A percentile compares a stretch with the other conserved stretches of the same genome.
Evolutionary conservation across 1,140 invertebrate genomes (phyloP).

Genomic region (Trichonephila clavata): DNA sequence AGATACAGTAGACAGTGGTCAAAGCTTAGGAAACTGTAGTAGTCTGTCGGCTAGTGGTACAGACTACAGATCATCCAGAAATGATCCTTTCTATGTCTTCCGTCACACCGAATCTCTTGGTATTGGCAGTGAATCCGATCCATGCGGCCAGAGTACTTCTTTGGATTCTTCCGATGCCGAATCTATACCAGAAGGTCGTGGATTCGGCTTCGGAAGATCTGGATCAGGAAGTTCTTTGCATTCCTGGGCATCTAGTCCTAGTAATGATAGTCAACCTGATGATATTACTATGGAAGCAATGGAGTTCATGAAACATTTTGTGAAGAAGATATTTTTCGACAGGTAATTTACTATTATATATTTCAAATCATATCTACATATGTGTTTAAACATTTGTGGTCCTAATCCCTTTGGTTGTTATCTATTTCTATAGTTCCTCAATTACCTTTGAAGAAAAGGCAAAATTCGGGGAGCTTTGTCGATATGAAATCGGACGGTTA

Average conservation of each 20-base stretch:
- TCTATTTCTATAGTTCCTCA: constrained; percentile 78
- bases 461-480: constrained; percentile 85
- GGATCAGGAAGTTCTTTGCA: constrained; percentile 87
- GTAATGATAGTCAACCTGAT: constrained; percentile 87
- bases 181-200: constrained; percentile 78
- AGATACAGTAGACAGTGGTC: constrained; percentile 77
- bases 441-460: constrained; percentile 86
- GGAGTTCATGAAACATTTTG: constrained; percentile 88
- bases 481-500: constrained; percentile 81
- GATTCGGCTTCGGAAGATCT: constrained; percentile 79
- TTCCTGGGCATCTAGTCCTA: constrained; percentile 88
- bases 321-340: constrained; percentile 86
- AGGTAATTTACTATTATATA: constrained; percentile 78
- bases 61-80: constrained; percentile 59
- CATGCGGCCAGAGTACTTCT: constrained; percentile 84
- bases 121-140: constrained; percentile 83
- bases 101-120: constrained; percentile 80
- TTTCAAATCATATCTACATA: constrained; percentile 77
- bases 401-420: not conserved
- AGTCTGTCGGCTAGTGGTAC: constrained; percentile 58
- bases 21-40: constrained; percentile 77
- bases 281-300: constrained; percentile 84
- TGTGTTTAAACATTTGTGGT: too few species aligned
- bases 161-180: constrained; percentile 84
- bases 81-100: constrained; percentile 76